Percentiles rank a stretch among this genome's conserved stretches.
These are phyloP conservation scores for Muntiacus muntjak DNA, from an alignment of 2,113 vertebrate species.

Conservation along the genomic window DNA sequence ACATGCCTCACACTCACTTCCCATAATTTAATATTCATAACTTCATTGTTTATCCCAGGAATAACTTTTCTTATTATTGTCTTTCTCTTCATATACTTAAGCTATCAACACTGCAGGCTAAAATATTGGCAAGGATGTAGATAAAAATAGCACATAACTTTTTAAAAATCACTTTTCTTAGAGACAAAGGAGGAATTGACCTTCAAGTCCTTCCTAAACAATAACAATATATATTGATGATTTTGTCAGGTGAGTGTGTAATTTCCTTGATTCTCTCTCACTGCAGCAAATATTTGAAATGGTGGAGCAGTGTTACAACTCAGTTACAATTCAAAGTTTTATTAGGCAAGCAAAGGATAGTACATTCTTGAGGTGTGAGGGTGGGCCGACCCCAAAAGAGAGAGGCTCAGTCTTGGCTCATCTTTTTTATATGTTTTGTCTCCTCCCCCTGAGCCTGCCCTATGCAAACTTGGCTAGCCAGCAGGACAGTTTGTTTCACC, in stretches of 20 bases:
- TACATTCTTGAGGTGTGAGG: background rate
- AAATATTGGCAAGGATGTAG: background rate
- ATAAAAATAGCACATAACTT: background rate
- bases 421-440: background rate
- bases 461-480: background rate
- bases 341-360: background rate
- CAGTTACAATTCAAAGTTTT: background rate
- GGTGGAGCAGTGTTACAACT: background rate
- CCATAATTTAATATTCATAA: background rate
- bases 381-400: accelerated
- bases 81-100: background rate
- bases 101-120: background rate
- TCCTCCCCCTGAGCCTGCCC: background rate
- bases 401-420: background rate
- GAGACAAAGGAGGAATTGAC: background rate
- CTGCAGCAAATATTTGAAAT: background rate
- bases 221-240: background rate
- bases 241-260: background rate
- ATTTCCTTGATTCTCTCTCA: background rate
- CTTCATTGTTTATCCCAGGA: background rate
- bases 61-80: background rate
- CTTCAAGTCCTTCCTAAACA: background rate
- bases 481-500: background rate
- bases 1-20: background rate
- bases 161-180: background rate